phyloP scores from a whole-genome alignment of 2,888 invertebrate species.

The Pteria penguin region DNA sequence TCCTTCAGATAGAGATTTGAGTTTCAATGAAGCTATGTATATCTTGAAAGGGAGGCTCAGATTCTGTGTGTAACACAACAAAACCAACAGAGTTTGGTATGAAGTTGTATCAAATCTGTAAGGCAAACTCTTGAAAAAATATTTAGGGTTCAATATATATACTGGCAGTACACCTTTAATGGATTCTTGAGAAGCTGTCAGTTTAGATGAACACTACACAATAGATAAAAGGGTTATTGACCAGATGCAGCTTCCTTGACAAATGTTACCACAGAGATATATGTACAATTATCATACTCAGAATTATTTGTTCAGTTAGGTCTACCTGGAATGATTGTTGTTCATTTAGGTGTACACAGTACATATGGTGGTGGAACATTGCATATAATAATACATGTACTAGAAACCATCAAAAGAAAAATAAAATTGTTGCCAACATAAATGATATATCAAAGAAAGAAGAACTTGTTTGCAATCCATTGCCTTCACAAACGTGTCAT shows the following conservation, averaged over 20 bases:
- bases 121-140: slow-evolving; percentile 34
- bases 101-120: slow-evolving; percentile 40
- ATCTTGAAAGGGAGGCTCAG: slow-evolving; percentile 36
- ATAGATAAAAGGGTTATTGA: slow-evolving; percentile 16
- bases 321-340: too few species aligned
- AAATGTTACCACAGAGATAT: slow-evolving; percentile 31
- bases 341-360: slow-evolving; percentile 15
- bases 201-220: background rate
- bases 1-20: slow-evolving; percentile 27
- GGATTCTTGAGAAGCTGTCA: slow-evolving; percentile 11
- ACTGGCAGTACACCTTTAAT: slow-evolving; percentile 24
- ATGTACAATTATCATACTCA: slow-evolving; percentile 43
- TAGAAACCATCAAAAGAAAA: slow-evolving; percentile 22
- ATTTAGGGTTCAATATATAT: slow-evolving; percentile 41
- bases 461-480: slow-evolving; percentile 4
- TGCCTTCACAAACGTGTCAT: slow-evolving; percentile 45
- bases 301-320: slow-evolving; percentile 31
- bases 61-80: slow-evolving; percentile 41
- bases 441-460: slow-evolving; percentile 6
- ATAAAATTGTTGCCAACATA: slow-evolving; percentile 9
- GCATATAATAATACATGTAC: slow-evolving; percentile 30
- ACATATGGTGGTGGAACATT: slow-evolving; percentile 43
- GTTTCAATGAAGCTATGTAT: slow-evolving; percentile 39
- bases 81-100: slow-evolving; percentile 42
- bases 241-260: slow-evolving; percentile 23